phyloP scores from a whole-genome alignment of 2,888 invertebrate species.

The Nycteola revayana region DNA sequence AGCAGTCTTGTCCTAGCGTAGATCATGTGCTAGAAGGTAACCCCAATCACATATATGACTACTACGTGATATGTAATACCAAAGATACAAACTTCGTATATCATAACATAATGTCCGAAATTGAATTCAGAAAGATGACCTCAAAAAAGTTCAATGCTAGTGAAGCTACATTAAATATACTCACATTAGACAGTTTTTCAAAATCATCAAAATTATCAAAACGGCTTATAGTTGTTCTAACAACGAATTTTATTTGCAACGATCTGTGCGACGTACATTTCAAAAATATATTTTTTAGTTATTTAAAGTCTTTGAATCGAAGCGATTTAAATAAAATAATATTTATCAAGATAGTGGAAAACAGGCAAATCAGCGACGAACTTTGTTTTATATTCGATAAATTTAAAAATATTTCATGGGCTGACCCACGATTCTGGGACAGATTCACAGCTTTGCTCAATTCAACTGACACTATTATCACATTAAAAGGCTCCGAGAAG shows the following conservation, averaged over 20 bases:
- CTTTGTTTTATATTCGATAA: slow-evolving; percentile 72
- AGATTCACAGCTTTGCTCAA: slow-evolving; percentile 90
- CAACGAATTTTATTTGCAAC: slow-evolving; percentile 76
- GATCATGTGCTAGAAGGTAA: slow-evolving; percentile 85
- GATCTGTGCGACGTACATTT: slow-evolving; percentile 75
- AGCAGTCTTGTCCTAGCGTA: slow-evolving; percentile 83
- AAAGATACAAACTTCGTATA: slow-evolving; percentile 88
- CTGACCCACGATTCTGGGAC: slow-evolving; percentile 93
- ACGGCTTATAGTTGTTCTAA: slow-evolving; percentile 83
- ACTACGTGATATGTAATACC: slow-evolving; percentile 93
- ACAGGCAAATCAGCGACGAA: slow-evolving; percentile 74
- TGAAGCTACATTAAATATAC: slow-evolving; percentile 84
- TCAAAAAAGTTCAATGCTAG: slow-evolving; percentile 87
- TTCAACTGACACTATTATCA: slow-evolving; percentile 81
- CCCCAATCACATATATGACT: slow-evolving; percentile 90
- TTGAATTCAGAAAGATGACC: slow-evolving; percentile 86
- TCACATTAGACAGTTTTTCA: slow-evolving; percentile 73
- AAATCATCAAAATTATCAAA: slow-evolving; percentile 75
- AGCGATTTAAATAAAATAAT: slow-evolving; percentile 73
- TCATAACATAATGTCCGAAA: slow-evolving; percentile 86
- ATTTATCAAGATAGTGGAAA: slow-evolving; percentile 72
- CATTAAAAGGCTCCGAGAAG: slow-evolving; percentile 67
- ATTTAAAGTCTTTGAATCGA: slow-evolving; percentile 71
- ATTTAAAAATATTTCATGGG: slow-evolving; percentile 87
- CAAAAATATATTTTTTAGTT: slow-evolving; percentile 76